These are phyloP conservation scores for Apodemus agrarius DNA, from an alignment of 2,797 vertebrate species.

Conservation along the genomic window DNA sequence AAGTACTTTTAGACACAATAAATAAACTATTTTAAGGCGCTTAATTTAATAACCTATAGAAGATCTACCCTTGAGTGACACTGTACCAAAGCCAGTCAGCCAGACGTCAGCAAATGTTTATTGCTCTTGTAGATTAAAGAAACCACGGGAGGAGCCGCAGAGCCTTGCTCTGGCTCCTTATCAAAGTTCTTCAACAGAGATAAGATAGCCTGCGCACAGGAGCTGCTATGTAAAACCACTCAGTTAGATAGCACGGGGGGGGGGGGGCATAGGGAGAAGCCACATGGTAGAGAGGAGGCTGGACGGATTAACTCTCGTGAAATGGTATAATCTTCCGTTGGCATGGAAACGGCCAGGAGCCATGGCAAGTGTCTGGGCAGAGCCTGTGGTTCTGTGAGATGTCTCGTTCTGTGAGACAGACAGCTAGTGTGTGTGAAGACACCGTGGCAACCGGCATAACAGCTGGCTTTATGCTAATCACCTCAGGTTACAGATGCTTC, in stretches of 20 bases:
- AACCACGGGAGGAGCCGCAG: not conserved
- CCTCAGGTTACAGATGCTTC: constrained; percentile 47
- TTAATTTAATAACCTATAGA: not conserved
- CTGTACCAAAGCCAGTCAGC: not conserved
- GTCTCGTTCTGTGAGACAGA: not conserved
- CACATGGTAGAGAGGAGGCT: not conserved
- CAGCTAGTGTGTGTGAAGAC: not conserved
- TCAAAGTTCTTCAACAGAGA: not conserved
- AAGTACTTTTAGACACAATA: not conserved
- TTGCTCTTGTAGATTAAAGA: not conserved
- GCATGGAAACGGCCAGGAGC: constrained; percentile 58
- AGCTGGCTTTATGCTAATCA: not conserved
- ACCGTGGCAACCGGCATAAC: not conserved
- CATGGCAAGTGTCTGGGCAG: not conserved
- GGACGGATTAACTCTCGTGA: constrained; percentile 31
- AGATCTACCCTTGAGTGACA: not conserved
- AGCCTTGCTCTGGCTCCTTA: not conserved
- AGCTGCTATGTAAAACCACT: not conserved
- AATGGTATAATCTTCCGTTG: constrained; percentile 17
- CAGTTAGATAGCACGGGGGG: not conserved
- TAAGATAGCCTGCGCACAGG: not conserved
- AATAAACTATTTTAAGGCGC: not conserved
- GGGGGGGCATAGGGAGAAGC: not conserved
- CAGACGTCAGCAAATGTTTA: not conserved
- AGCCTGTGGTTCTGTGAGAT: not conserved